A percentile compares a stretch with the other conserved stretches of the same genome.
These are phyloP conservation scores for Spinus pinus DNA, from an alignment of 2,797 vertebrate species.

Conservation along the genomic window DNA sequence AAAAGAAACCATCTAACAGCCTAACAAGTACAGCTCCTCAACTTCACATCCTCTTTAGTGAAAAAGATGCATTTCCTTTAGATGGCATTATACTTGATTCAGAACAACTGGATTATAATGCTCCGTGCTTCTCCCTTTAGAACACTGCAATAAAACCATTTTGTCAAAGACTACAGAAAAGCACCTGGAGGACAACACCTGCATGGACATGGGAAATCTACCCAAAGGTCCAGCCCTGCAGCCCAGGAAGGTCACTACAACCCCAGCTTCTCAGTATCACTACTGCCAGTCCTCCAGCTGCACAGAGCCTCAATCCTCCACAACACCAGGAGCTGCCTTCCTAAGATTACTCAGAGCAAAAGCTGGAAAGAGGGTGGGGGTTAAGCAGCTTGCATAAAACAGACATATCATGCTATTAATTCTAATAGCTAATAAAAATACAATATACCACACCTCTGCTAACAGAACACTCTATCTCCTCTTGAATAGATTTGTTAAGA, in stretches of 20 bases:
- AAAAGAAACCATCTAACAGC: not conserved
- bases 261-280: rapidly evolving
- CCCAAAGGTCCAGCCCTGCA: not conserved
- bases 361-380: no score
- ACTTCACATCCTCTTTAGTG: not conserved
- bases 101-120: not conserved
- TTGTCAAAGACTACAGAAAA: not conserved
- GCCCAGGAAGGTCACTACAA: not conserved
- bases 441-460: not conserved
- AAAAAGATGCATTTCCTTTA: not conserved
- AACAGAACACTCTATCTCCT: not conserved
- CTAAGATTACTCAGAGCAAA: not conserved
- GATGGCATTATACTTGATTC: rapidly evolving
- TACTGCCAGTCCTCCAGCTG: rapidly evolving
- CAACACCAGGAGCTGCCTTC: not conserved
- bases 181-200: not conserved
- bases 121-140: not conserved
- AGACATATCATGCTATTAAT: not conserved
- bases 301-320: rapidly evolving
- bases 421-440: not conserved
- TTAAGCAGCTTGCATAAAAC: not conserved
- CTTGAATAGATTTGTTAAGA: not conserved
- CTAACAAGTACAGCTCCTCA: not conserved
- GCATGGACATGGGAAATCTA: not conserved
- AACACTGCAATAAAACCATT: not conserved